A percentile compares a stretch with the other conserved stretches of the same genome.
Evolutionary conservation across 2,888 invertebrate species (phyloP).

Genomic region (Campoletis raptor): DNA sequence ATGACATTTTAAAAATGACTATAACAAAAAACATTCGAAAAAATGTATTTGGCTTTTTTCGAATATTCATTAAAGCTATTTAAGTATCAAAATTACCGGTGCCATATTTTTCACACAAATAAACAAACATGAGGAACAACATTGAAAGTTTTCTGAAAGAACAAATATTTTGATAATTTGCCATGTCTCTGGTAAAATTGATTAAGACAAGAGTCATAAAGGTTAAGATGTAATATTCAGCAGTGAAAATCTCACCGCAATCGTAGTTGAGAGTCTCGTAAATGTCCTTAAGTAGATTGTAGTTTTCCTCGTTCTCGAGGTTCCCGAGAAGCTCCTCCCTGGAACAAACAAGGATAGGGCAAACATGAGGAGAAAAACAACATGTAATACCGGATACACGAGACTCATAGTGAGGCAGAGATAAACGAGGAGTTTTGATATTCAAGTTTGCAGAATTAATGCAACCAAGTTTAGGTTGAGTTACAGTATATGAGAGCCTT

Average conservation of each 20-base stretch:
- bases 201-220: background rate
- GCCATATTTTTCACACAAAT: background rate
- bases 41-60: background rate
- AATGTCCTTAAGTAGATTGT: slow-evolving; percentile 91
- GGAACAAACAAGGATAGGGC: slow-evolving; percentile 82
- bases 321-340: slow-evolving; percentile 89
- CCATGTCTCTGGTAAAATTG: background rate
- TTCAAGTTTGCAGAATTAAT: slow-evolving; percentile 33
- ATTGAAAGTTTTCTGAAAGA: background rate
- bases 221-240: slow-evolving; percentile 17
- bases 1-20: no score
- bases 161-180: background rate
- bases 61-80: background rate
- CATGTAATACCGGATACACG: background rate
- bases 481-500: background rate
- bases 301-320: slow-evolving; percentile 88
- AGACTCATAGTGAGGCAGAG: background rate
- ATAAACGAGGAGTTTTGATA: slow-evolving; percentile 40
- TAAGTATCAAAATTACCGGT: background rate
- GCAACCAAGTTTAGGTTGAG: slow-evolving; percentile 7
- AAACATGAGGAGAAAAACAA: slow-evolving; percentile 16
- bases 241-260: slow-evolving; percentile 86
- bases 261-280: slow-evolving; percentile 89
- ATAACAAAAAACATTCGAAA: background rate
- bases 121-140: background rate